These are phyloP conservation scores for Plumapathes pennacea DNA, from an alignment of 92 coral and sea anemone species.

Conservation along the genomic window DNA sequence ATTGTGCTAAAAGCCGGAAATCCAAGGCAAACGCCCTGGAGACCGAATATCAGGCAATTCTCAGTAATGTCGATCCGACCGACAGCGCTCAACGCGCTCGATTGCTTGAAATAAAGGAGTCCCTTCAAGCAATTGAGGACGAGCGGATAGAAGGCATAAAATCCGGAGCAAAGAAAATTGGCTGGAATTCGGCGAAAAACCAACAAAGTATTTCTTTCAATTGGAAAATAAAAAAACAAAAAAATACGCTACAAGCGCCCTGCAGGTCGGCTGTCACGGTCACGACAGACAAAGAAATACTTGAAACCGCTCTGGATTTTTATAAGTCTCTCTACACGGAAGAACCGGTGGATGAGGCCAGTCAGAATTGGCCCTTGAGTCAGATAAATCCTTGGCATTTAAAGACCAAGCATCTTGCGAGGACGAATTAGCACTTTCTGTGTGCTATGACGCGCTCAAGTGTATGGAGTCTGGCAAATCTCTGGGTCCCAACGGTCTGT, in stretches of 20 bases:
- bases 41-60: too few relatives aligned
- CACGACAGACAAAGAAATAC: not conserved
- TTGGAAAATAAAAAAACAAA: not conserved
- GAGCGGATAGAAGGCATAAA: too few relatives aligned
- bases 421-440: conserved; percentile 1
- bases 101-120: too few relatives aligned
- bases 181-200: conserved; percentile 6
- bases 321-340: conserved; percentile 1
- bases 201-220: conserved; percentile 3
- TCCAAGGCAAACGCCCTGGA: not conserved
- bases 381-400: not conserved
- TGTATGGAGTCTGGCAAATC: not conserved
- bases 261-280: not conserved
- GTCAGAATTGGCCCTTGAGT: not conserved
- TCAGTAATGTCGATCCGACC: too few relatives aligned
- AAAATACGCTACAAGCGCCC: not conserved
- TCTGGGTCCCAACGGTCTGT: not conserved
- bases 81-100: too few relatives aligned
- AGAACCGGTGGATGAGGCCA: conserved; percentile 5
- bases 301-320: not conserved
- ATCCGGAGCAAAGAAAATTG: conserved; percentile 3
- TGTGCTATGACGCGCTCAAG: not conserved
- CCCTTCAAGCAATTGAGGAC: too few relatives aligned
- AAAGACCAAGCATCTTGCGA: not conserved
- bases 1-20: not conserved